Base-by-base conservation (phyloP, 2,113 vertebrate species). In the Laterallus jamaicensis region DNA sequence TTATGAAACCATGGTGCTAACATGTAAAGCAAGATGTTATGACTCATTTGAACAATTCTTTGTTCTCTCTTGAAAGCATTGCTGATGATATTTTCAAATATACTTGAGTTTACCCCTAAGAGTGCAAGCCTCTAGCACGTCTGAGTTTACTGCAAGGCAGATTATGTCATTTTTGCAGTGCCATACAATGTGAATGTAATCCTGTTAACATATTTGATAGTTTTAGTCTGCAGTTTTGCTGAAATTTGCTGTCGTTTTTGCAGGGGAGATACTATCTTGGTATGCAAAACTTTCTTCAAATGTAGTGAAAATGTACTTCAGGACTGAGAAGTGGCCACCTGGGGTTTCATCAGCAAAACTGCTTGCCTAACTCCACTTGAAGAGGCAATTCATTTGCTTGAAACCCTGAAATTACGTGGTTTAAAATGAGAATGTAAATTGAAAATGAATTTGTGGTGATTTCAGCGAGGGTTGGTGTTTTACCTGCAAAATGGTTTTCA, bases 41-140 rank as follows among this genome's bases (percentile, higher is more conserved):
- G 98, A 98, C 76, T 98, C 96, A 95, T 93, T 95, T 15, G 56
- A 97, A 85, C 74, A 95, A 96, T 96, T 96, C 96, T 97, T 98
- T 98, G 97, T 98, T 98, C 96, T 86, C 80, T 92, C 62, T 89
- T 97, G 89, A 97, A 98, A 97, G 92, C 35, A 24, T 63, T 91
- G 63, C 58, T 82, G 78, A 86, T 95, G 75, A 52, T 82, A 88
- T 97, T 98, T 98, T 96, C 78, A 95, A 95, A 95, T 94, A 82
- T 93, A 44, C 62, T 92, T 91, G 40, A 66, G 89, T 82, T 97
- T 95, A 95, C 87, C 92, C 71, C 16, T 92, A 60, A 93, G 92
- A 95, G 93, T 93, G 70, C 78, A 96, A 96, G 58, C 40, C 68
- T 93, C 28, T 90, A 26, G 25, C 76, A 96, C 93, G 79, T 96